Evolutionary conservation across 2,797 vertebrate genomes (phyloP).

Genomic region (Acipenser ruthenus): DNA sequence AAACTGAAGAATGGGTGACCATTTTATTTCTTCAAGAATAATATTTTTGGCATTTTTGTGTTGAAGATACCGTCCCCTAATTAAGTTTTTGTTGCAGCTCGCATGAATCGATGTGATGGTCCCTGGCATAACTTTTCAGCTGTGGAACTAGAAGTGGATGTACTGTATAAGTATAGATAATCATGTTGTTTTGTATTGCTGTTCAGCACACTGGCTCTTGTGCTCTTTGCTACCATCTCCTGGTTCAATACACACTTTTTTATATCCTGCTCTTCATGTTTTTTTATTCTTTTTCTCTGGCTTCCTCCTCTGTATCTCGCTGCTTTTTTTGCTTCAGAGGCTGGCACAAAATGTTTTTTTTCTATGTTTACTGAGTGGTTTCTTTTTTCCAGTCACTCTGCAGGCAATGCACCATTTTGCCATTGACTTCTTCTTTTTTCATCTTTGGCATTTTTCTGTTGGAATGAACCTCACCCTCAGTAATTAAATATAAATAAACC

Average conservation of each 20-base stretch:
- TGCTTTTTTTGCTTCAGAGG: conserved; percentile 16
- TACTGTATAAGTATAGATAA: conserved; percentile 61
- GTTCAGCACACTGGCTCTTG: conserved; percentile 17
- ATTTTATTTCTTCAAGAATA: too few relatives aligned
- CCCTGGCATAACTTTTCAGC: conserved; percentile 68
- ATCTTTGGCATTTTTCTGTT: too few relatives aligned
- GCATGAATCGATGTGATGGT: conserved; percentile 54
- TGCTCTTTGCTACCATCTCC: conserved; percentile 26
- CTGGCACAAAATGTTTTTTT: neutral
- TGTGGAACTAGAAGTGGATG: conserved; percentile 59
- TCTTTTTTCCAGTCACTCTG: too few relatives aligned
- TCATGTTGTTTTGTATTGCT: conserved; percentile 19
- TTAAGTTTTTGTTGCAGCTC: conserved; percentile 56
- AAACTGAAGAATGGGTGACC: too few relatives aligned
- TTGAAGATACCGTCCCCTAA: too few relatives aligned
- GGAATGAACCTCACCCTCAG: too few relatives aligned
- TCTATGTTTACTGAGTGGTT: neutral
- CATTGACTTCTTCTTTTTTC: too few relatives aligned
- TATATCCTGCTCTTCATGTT: neutral
- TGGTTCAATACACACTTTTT: conserved; percentile 14
- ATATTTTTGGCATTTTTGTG: too few relatives aligned
- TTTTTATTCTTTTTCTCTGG: conserved; percentile 21
- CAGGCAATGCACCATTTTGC: too few relatives aligned
- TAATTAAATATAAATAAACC: too few relatives aligned
- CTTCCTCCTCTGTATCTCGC: conserved; percentile 3